These are phyloP conservation scores for Phycodurus eques DNA, from an alignment of 2,113 vertebrate genomes.

Conservation along the genomic window DNA sequence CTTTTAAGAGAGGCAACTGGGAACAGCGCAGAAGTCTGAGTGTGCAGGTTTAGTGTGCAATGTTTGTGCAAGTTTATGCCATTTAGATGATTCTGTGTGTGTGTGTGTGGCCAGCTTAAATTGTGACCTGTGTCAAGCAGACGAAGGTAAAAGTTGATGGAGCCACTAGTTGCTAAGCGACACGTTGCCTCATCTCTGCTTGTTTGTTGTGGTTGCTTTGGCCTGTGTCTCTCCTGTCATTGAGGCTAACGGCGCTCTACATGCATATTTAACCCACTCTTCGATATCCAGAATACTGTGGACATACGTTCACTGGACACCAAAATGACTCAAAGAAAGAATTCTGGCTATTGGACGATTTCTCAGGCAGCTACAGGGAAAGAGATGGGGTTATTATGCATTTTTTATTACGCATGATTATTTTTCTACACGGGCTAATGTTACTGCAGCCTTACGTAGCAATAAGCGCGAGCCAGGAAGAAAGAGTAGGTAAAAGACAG, in stretches of 20 bases:
- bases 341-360: no score
- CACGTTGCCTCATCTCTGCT: slow-evolving; percentile 22
- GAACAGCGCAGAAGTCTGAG: background rate
- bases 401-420: no score
- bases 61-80: slow-evolving; percentile 10
- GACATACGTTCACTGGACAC: background rate
- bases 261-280: background rate
- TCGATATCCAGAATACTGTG: background rate
- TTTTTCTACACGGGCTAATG: no score
- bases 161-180: slow-evolving; percentile 60
- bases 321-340: background rate
- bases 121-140: slow-evolving; percentile 24
- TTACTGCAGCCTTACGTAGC: no score
- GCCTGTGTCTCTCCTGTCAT: slow-evolving; percentile 8
- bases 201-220: slow-evolving; percentile 18
- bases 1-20: background rate
- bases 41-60: slow-evolving; percentile 1
- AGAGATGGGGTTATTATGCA: no score
- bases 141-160: slow-evolving; percentile 43
- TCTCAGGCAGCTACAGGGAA: no score
- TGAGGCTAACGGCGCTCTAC: background rate
- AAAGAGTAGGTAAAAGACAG: no score
- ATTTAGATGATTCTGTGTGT: background rate
- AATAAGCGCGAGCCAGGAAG: no score
- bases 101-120: slow-evolving; percentile 3